phyloP scores from a whole-genome alignment of 2,113 vertebrate genomes.

The Solenodon paradoxus region DNA sequence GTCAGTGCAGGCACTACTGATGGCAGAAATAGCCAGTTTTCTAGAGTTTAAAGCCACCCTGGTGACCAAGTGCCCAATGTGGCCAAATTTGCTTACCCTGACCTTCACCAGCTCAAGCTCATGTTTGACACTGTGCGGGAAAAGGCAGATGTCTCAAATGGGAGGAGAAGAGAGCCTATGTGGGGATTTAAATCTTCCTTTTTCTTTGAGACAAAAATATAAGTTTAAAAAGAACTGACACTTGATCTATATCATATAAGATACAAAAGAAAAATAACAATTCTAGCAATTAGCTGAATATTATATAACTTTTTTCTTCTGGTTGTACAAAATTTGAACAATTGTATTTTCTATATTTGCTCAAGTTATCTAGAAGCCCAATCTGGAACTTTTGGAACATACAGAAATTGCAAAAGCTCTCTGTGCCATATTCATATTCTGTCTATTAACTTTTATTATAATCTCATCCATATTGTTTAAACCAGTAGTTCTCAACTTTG shows the following conservation, averaged over 20 bases:
- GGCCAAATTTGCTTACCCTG: too few species aligned
- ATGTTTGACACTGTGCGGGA: too few species aligned
- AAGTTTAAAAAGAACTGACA: not conserved
- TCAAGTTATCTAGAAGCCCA: not conserved
- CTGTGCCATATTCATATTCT: not conserved
- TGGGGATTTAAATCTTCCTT: not conserved
- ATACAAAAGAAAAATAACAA: too few species aligned
- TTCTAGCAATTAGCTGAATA: not conserved
- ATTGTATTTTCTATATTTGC: not conserved
- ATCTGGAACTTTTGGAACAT: not conserved
- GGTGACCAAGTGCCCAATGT: too few species aligned
- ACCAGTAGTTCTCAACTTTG: not conserved
- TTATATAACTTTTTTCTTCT: not conserved
- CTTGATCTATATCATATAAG: not conserved
- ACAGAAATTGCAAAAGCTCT: not conserved
- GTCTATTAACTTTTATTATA: not conserved
- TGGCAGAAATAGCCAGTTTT: too few species aligned
- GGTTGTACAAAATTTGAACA: not conserved
- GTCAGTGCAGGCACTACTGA: too few species aligned
- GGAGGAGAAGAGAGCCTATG: too few species aligned
- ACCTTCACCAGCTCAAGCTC: too few species aligned
- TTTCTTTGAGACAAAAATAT: slow-evolving; percentile 2
- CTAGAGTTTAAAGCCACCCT: too few species aligned
- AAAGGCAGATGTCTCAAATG: too few species aligned
- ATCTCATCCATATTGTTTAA: not conserved